These are phyloP conservation scores for Valencia hispanica DNA, from an alignment of 2,797 vertebrate genomes.

Conservation along the genomic window DNA sequence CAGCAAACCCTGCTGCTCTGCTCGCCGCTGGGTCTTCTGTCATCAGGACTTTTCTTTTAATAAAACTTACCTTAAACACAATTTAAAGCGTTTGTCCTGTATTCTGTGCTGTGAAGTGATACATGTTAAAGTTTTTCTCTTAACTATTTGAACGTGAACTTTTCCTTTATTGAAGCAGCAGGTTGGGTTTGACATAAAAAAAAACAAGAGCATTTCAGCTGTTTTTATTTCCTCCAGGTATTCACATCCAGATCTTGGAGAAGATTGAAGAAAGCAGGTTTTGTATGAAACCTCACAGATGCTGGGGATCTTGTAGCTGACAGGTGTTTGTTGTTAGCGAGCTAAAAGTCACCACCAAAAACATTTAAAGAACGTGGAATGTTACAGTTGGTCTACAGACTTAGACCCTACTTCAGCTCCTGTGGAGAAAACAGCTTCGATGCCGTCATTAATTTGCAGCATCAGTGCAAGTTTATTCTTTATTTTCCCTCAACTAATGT, in stretches of 20 bases:
- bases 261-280: neutral
- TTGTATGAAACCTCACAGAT: neutral
- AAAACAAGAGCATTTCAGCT: neutral
- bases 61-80: conserved; percentile 18
- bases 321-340: neutral
- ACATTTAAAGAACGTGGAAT: neutral
- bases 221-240: neutral
- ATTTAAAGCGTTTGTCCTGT: neutral
- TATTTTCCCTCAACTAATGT: neutral
- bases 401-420: neutral
- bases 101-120: neutral
- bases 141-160: neutral
- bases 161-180: neutral
- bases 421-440: neutral
- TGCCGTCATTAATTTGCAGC: neutral
- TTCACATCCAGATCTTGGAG: neutral
- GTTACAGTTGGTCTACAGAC: neutral
- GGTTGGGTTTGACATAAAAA: neutral
- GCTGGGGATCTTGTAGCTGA: neutral
- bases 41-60: conserved; percentile 10
- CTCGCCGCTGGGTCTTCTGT: conserved; percentile 2
- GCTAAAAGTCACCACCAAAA: neutral
- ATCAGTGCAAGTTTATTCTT: neutral
- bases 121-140: neutral
- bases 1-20: neutral